Evolutionary conservation across 64 coral and sea anemone species (phyloP), one percentile per base, ranked within the genome.

Genomic region (Actinia equina): DNA sequence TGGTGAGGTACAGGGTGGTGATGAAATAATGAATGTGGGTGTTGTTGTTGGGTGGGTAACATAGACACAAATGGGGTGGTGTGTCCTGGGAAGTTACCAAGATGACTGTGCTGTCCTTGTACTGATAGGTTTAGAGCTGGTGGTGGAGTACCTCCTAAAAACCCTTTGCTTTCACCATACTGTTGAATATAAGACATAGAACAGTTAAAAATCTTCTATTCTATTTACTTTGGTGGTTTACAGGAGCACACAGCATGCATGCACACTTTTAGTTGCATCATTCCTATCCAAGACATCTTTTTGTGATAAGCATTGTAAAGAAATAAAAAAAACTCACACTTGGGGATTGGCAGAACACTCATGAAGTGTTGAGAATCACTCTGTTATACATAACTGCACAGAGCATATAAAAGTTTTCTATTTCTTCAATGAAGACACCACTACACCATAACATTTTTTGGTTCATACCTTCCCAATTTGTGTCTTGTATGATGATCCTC

Each of bases 11-110:
- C 55, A 44, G 88, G 88, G 71, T 93, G 94, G 44, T 93, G 94
- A 41, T 93, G 91, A 85, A 93, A 97, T 11, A 93, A 80, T 20
- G 91, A 97, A n/a, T 91, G 91, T 26, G 86, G 94, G 59, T 93
- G 94, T 78, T 90, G 94, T 85, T 97, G 94, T 85, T 97, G 94
- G 0, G 92, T 83, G 17, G 88, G 81, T 80, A 97, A 88, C 91
- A 97, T 83, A 14, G 91, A 90, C 85, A 97, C 51, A 85, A 93
- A 97, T 49, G 94, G 94, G 41, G 92, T 84, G 69, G 84, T 93
- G 81, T 87, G 88, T 59, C 77, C 87, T 45, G 86, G 86, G 81
- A 89, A 89, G 44, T 86, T 97, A 42, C 83, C 87, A 7, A 97
- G 80, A 22, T 92, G 94, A 16, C 91, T 90, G 84, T 97, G 94